These are phyloP conservation scores for Connochaetes taurinus DNA, from an alignment of 2,113 vertebrate species.

Conservation along the genomic window DNA sequence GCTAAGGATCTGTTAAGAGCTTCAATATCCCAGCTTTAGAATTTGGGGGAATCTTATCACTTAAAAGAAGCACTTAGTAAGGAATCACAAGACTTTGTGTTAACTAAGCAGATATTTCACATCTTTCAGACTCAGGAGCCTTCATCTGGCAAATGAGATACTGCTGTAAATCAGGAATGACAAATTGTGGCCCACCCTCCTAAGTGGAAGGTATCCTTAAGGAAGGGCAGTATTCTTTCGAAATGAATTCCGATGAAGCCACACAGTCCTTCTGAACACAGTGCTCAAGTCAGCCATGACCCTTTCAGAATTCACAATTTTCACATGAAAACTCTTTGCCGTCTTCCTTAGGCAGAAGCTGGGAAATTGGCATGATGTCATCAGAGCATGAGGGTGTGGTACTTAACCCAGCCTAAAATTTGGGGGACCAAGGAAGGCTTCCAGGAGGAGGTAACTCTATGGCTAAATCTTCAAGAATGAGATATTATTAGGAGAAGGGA, in stretches of 20 bases:
- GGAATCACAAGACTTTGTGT: not conserved
- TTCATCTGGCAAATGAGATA: not conserved
- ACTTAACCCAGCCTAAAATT: not conserved
- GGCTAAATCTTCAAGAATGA: not conserved
- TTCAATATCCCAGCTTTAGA: not conserved
- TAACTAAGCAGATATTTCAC: not conserved
- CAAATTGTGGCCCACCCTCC: accelerated
- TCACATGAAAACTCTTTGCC: not conserved
- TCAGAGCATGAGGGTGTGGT: not conserved
- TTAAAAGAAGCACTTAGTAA: not conserved
- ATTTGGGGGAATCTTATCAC: not conserved
- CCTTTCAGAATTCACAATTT: not conserved
- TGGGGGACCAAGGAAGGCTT: not conserved
- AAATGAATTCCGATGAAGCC: not conserved
- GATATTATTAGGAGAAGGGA: not conserved
- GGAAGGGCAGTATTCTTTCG: not conserved
- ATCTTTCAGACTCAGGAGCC: not conserved
- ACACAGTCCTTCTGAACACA: not conserved
- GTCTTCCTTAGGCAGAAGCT: not conserved
- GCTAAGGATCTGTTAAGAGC: not conserved
- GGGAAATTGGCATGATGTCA: not conserved
- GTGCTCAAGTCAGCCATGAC: not conserved
- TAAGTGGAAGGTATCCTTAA: not conserved
- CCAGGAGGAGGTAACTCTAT: not conserved
- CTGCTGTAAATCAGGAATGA: not conserved